Percentiles rank a stretch among this genome's conserved stretches.
phyloP scores from a whole-genome alignment of 2,113 vertebrate species.

The Rhineura floridana region DNA sequence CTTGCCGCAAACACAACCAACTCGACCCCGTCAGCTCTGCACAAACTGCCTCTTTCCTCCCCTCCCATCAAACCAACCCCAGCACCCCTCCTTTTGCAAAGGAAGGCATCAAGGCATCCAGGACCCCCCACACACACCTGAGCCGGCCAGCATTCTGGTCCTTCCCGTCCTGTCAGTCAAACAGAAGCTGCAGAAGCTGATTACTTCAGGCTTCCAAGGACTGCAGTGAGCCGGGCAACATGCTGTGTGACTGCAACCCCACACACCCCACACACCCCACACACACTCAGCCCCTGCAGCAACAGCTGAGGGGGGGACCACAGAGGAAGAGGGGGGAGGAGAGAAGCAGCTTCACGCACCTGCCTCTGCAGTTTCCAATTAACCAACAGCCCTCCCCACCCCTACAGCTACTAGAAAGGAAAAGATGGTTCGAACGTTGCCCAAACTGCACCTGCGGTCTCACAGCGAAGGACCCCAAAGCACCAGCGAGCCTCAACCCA shows the following conservation, averaged over 20 bases:
- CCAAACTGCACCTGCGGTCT: neutral
- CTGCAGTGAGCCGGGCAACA: conserved; percentile 7
- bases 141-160: neutral
- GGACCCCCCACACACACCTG: neutral
- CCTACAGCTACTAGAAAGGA: too few species aligned
- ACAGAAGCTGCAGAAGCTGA: neutral
- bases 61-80: neutral
- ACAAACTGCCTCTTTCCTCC: neutral
- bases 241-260: neutral
- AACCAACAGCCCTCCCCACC: too few species aligned
- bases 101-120: neutral
- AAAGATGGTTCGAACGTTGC: neutral
- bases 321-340: too few species aligned
- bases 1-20: neutral
- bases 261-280: neutral
- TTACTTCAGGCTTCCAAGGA: neutral
- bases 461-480: neutral
- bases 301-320: neutral
- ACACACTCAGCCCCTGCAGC: neutral
- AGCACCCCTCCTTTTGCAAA: neutral
- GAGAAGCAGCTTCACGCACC: neutral
- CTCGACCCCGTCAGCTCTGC: neutral
- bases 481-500: neutral
- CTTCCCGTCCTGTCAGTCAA: neutral
- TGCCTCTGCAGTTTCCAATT: neutral